Conservation (phyloP, 2,797 vertebrate species). For the Tapera naevia region DNA sequence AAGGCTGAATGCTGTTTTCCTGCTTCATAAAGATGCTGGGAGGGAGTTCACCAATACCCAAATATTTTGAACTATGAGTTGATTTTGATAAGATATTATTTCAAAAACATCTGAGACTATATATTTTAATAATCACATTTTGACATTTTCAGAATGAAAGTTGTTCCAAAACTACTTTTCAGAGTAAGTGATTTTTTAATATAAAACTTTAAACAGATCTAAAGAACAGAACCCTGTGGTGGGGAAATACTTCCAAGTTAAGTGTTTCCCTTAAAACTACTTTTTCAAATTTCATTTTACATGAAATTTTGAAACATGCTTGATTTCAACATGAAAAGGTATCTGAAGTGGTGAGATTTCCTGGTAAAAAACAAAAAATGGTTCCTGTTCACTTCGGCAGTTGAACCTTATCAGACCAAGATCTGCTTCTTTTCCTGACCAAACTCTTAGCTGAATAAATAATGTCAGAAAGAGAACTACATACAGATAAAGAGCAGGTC, state of each 20-base stretch:
- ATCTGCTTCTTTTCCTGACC: neutral
- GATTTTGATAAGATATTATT: neutral
- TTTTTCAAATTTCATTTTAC: neutral
- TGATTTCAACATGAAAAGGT: neutral
- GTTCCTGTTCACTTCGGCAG: neutral
- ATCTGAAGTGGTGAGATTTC: neutral
- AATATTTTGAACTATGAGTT: neutral
- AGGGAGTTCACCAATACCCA: neutral
- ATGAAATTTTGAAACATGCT: neutral
- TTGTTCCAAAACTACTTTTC: slow-evolving; percentile 12
- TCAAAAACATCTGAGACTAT: neutral
- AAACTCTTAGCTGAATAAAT: neutral
- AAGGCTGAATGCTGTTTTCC: neutral
- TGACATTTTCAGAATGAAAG: slow-evolving; percentile 16
- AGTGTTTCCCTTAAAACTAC: neutral
- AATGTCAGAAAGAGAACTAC: neutral
- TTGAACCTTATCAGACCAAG: neutral
- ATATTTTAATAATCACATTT: neutral
- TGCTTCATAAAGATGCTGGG: neutral
- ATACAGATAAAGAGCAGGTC: neutral
- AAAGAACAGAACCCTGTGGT: neutral
- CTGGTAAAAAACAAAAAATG: neutral
- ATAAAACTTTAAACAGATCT: neutral
- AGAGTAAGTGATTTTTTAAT: neutral
- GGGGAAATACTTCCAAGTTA: neutral